Evolutionary conservation across 2,888 invertebrate species (phyloP).

Genomic region (Tyria jacobaeae): DNA sequence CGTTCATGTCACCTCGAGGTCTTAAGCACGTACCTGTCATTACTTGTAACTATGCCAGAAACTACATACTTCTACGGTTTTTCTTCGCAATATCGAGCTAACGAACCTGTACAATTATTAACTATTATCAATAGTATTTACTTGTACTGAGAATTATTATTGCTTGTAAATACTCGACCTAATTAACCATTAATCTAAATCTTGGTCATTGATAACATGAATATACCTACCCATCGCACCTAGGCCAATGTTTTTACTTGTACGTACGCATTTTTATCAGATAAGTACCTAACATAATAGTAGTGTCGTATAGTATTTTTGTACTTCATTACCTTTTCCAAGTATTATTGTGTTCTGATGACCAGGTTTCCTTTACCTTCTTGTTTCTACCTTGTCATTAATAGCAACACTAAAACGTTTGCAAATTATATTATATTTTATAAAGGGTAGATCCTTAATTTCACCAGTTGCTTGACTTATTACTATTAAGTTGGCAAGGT

Average conservation of each 20-base stretch:
- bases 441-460: too few relatives aligned
- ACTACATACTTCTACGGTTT: conserved; percentile 40
- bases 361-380: too few relatives aligned
- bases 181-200: conserved; percentile 78
- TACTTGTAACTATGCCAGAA: conserved; percentile 49
- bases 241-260: conserved; percentile 64
- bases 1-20: conserved; percentile 55
- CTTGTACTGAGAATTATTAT: conserved; percentile 41
- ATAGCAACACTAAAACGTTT: too few relatives aligned
- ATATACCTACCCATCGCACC: conserved; percentile 50
- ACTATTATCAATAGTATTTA: conserved; percentile 62
- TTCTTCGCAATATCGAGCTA: conserved; percentile 30
- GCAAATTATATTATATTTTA: too few relatives aligned
- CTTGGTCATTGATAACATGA: conserved; percentile 68
- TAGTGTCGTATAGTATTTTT: conserved; percentile 8
- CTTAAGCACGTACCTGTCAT: conserved; percentile 52
- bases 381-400: too few relatives aligned
- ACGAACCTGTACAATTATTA: conserved; percentile 29
- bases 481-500: too few relatives aligned
- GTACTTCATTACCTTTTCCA: neutral
- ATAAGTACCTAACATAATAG: conserved; percentile 26
- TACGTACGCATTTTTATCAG: conserved; percentile 62
- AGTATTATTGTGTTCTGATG: too few relatives aligned
- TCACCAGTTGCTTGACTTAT: too few relatives aligned
- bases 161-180: conserved; percentile 67